phyloP scores from a whole-genome alignment of 2,888 invertebrate species.

The Nephrocerus scutellatus region DNA sequence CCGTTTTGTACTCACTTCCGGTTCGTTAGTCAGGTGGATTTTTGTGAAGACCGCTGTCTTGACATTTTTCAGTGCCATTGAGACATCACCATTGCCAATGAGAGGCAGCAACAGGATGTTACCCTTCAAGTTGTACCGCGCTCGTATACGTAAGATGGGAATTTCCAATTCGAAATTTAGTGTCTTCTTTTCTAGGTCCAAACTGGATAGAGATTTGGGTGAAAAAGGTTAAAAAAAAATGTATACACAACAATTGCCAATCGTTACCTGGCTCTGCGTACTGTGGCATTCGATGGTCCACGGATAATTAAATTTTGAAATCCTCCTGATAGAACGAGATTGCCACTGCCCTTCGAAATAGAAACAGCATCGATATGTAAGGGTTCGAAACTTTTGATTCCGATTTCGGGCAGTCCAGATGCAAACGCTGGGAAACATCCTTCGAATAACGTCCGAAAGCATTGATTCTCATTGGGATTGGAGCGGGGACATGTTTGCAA shows the following conservation, averaged over 20 bases:
- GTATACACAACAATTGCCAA: too few species aligned
- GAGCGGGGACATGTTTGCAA: slow-evolving; percentile 49
- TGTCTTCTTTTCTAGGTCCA: slow-evolving; percentile 49
- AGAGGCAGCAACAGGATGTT: slow-evolving; percentile 54
- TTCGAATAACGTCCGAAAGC: slow-evolving; percentile 50
- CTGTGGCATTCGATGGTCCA: slow-evolving; percentile 55
- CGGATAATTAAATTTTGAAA: slow-evolving; percentile 52
- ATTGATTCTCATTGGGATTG: slow-evolving; percentile 52
- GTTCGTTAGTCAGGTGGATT: slow-evolving; percentile 48
- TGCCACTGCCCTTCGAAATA: slow-evolving; percentile 53
- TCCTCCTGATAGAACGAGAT: slow-evolving; percentile 51
- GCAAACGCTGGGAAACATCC: slow-evolving; percentile 54
- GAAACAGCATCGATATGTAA: slow-evolving; percentile 51
- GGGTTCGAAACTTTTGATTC: slow-evolving; percentile 54
- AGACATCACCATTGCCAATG: slow-evolving; percentile 53
- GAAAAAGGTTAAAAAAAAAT: not conserved
- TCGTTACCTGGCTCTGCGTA: slow-evolving; percentile 40
- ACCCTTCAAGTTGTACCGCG: slow-evolving; percentile 54
- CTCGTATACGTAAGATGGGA: slow-evolving; percentile 52
- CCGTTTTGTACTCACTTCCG: slow-evolving; percentile 31
- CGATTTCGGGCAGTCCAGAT: slow-evolving; percentile 55
- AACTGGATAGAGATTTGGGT: slow-evolving; percentile 34
- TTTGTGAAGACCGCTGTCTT: slow-evolving; percentile 51
- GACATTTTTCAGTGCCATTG: slow-evolving; percentile 51
- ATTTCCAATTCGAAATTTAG: slow-evolving; percentile 53